Conservation (phyloP, 2,888 invertebrate species). For the Melanchra persicariae region DNA sequence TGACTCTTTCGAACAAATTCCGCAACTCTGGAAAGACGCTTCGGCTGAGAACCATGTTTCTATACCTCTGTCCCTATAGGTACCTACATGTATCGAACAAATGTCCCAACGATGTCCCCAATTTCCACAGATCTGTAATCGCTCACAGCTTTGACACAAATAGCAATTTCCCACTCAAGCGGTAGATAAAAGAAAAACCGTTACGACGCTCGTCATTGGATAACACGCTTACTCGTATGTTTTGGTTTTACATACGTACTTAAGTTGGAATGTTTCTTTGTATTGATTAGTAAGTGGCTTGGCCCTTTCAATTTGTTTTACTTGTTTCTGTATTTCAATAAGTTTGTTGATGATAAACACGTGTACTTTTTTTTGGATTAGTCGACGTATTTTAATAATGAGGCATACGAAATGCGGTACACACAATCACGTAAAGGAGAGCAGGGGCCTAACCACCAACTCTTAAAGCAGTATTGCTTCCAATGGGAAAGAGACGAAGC, state of each 20-base stretch:
- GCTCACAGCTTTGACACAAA: slow-evolving; percentile 52
- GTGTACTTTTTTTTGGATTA: too few relatives aligned
- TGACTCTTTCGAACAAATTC: too few relatives aligned
- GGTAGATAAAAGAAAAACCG: slow-evolving; percentile 60
- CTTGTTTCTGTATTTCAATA: too few relatives aligned
- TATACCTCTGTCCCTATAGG: neutral
- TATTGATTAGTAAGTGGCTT: slow-evolving; percentile 4
- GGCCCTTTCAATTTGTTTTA: neutral
- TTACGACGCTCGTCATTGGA: slow-evolving; percentile 37
- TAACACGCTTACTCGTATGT: slow-evolving; percentile 32
- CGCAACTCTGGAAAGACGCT: too few relatives aligned
- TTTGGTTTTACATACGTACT: slow-evolving; percentile 30
- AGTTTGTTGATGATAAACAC: neutral
- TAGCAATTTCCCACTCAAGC: slow-evolving; percentile 60
- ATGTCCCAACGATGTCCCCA: slow-evolving; percentile 36
- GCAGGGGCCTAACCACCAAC: too few relatives aligned
- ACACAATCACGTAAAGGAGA: neutral
- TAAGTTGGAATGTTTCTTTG: neutral
- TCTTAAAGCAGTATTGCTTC: too few relatives aligned
- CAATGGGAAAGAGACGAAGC: too few relatives aligned
- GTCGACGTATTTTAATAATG: neutral
- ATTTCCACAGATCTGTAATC: slow-evolving; percentile 56
- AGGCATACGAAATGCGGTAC: neutral
- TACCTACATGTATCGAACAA: neutral
- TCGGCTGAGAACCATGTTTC: neutral